Conservation (phyloP, 2,797 vertebrate genomes). For the Microctenopoma lineatum region DNA sequence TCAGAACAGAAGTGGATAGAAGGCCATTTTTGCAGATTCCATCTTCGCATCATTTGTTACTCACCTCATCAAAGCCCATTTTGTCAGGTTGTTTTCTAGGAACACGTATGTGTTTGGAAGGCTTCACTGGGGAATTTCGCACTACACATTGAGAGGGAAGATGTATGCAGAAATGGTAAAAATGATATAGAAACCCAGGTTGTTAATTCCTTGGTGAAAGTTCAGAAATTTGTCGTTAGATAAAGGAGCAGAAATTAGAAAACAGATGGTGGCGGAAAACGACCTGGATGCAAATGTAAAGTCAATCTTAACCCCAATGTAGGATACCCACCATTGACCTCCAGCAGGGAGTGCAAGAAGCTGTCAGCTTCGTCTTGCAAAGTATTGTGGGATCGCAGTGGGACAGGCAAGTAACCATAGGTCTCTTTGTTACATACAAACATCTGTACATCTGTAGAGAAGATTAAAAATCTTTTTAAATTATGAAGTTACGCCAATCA, state of each 20-base stretch:
- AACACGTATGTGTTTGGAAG: slow-evolving; percentile 87
- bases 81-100: slow-evolving; percentile 90
- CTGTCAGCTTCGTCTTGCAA: slow-evolving; percentile 90
- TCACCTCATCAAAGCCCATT: slow-evolving; percentile 98
- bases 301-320: background rate
- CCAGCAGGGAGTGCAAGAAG: slow-evolving; percentile 89
- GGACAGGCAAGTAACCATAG: slow-evolving; percentile 90
- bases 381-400: slow-evolving; percentile 87
- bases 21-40: slow-evolving; percentile 69
- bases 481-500: background rate
- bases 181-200: slow-evolving; percentile 39
- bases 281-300: slow-evolving; percentile 15
- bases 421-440: slow-evolving; percentile 90
- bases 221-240: slow-evolving; percentile 23
- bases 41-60: slow-evolving; percentile 70
- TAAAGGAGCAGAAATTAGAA: slow-evolving; percentile 31
- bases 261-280: slow-evolving; percentile 8
- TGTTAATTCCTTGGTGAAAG: too few relatives aligned
- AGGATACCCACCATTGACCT: slow-evolving; percentile 87
- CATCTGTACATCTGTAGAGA: slow-evolving; percentile 90
- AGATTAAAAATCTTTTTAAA: background rate
- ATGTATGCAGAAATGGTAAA: slow-evolving; percentile 73
- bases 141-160: slow-evolving; percentile 84
- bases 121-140: slow-evolving; percentile 88
- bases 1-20: slow-evolving; percentile 43